A percentile compares a stretch with the other conserved stretches of the same genome.
Evolutionary conservation across 2,113 vertebrate species (phyloP).

Genomic region (Pangasianodon hypophthalmus): DNA sequence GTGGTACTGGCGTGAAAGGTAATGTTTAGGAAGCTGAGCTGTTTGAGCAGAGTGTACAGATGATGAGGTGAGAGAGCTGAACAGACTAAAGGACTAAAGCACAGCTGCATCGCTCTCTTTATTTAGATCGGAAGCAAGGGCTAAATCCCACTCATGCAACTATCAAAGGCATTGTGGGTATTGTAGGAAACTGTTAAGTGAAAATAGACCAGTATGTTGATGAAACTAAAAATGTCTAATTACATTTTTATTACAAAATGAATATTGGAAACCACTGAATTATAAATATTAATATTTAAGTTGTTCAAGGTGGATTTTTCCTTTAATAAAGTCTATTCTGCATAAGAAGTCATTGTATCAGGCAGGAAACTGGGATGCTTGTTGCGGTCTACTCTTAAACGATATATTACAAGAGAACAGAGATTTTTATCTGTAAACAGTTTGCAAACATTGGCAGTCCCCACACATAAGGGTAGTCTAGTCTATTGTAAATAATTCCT

Average conservation of each 20-base stretch:
- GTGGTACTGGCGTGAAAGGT: neutral
- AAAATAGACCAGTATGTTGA: neutral
- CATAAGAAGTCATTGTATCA: conserved; percentile 7
- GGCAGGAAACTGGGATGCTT: conserved; percentile 9
- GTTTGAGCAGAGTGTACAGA: neutral
- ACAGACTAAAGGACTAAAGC: neutral
- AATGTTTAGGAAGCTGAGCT: neutral
- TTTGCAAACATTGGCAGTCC: conserved; percentile 45
- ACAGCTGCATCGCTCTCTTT: neutral
- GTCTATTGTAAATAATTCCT: neutral
- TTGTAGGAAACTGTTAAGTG: neutral
- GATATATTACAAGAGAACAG: conserved; percentile 24
- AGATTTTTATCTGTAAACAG: conserved; percentile 51
- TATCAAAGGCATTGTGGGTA: neutral
- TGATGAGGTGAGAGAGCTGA: neutral
- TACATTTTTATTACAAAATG: neutral
- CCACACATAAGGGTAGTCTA: conserved; percentile 1
- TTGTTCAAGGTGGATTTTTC: conserved; percentile 15
- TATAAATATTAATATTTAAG: neutral
- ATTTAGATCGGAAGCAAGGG: neutral
- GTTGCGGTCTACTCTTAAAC: neutral
- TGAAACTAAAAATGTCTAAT: neutral
- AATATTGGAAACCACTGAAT: neutral
- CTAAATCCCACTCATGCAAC: neutral
- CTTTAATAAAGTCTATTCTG: neutral